phyloP scores from a whole-genome alignment of 2,113 vertebrate genomes.

The Paracanthobrama guichenoti region DNA sequence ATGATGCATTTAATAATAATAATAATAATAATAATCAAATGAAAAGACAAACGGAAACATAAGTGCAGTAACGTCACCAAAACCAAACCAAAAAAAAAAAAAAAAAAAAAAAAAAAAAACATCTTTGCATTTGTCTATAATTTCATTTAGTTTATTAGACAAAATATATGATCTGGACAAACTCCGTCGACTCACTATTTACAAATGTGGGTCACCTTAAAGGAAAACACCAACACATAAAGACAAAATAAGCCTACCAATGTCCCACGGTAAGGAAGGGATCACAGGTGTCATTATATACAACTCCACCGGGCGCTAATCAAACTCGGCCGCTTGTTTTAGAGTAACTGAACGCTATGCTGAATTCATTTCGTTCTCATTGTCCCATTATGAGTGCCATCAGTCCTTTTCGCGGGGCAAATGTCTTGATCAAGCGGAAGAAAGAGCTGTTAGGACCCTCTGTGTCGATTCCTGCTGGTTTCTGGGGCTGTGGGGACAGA shows the following conservation, averaged over 20 bases:
- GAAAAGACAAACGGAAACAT: too few species aligned
- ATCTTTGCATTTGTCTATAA: slow-evolving; percentile 73
- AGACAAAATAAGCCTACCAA: slow-evolving; percentile 83
- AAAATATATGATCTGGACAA: slow-evolving; percentile 99
- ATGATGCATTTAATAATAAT: background rate
- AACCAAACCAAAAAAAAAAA: too few species aligned
- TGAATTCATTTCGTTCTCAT: slow-evolving; percentile 74
- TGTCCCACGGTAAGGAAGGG: slow-evolving; percentile 76
- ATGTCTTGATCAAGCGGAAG: slow-evolving; percentile 88
- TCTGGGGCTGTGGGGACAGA: slow-evolving; percentile 76
- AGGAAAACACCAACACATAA: slow-evolving; percentile 84
- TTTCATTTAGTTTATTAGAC: slow-evolving; percentile 99
- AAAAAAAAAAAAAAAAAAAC: slow-evolving; percentile 45
- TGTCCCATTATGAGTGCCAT: slow-evolving; percentile 65
- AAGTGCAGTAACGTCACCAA: too few species aligned
- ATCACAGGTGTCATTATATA: slow-evolving; percentile 82
- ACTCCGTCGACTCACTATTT: slow-evolving; percentile 95
- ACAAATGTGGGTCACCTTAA: slow-evolving; percentile 97
- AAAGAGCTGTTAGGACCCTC: slow-evolving; percentile 93
- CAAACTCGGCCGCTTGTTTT: slow-evolving; percentile 84
- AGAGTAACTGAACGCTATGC: slow-evolving; percentile 77
- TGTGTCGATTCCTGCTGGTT: slow-evolving; percentile 87
- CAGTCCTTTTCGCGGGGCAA: slow-evolving; percentile 59
- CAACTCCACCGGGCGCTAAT: slow-evolving; percentile 76
- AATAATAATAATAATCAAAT: background rate